Base-by-base conservation (phyloP, 2,113 vertebrate species). In the Cromileptes altivelis region DNA sequence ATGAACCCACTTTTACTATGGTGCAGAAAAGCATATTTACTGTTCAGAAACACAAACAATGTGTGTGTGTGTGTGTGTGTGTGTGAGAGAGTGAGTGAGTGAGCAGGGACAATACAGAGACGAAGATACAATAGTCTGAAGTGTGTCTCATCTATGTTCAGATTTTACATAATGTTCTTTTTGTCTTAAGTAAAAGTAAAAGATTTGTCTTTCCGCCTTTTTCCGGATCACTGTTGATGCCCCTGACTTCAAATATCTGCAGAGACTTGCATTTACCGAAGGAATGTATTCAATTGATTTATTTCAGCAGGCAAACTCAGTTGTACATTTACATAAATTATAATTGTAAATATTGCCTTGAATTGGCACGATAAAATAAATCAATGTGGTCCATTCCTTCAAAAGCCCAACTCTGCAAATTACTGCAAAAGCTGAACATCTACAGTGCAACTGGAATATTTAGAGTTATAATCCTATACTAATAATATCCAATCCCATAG, bases 251-350 rank as follows among this genome's bases (percentile, higher is more conserved):
- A 82, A 80, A 84, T 84, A 83, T 78, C 60, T 53, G 25, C 58
- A 72, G 55, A 88, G 78, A 53, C 55, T 47, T 75, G 65, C 62
- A 80, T 72, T 77, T 71, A 80, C 37, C 56, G 60, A 75, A 84
- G 64, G 63, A 82, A 63, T 77, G 49, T 25, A 74, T 87, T 85
- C 55, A 68, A 60, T 18, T 64, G 40, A 80, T 88, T 80, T 65
- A 76, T 80, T 75, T 86, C 83, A 77, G 56, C 37, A 50, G 70
- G 53, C 75, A 40, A 84, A 70, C 82, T 80, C 63, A 69, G 57
- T 73, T 2, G 21, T 13, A 37, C 65, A 63, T 89, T 88, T 86
- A 52, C 74, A 88, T 90, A 73, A 78, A 90, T 90, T 85, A 74
- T 49, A 78, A 83, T 83, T 73, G 78, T 79, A 85, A 89, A 85